Conservation (phyloP, 1,140 invertebrate species). For the Atopsyche davidsoni region DNA sequence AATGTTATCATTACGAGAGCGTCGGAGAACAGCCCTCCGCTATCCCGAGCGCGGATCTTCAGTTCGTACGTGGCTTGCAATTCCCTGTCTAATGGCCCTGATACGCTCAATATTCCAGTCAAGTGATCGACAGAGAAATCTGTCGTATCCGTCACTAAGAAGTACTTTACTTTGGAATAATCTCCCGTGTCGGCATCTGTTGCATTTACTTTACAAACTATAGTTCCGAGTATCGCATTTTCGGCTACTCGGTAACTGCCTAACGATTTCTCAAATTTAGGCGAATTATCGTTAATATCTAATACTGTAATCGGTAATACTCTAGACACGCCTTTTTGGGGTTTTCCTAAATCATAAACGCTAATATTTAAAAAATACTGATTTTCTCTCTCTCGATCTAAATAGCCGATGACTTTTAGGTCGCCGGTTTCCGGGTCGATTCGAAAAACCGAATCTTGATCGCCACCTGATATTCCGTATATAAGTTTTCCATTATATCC, state of each 20-base stretch:
- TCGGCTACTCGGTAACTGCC: slow-evolving; percentile 73
- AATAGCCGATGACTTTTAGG: slow-evolving; percentile 66
- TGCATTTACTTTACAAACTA: slow-evolving; percentile 71
- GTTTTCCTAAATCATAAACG: slow-evolving; percentile 75
- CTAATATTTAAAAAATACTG: slow-evolving; percentile 76
- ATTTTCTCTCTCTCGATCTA: slow-evolving; percentile 72
- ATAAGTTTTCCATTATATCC: slow-evolving; percentile 68
- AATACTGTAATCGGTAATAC: slow-evolving; percentile 63
- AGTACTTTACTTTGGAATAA: slow-evolving; percentile 69
- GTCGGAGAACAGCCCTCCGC: slow-evolving; percentile 60
- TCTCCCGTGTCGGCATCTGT: slow-evolving; percentile 72
- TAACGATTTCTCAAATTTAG: slow-evolving; percentile 68
- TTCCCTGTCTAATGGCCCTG: slow-evolving; percentile 69
- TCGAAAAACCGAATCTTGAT: slow-evolving; percentile 74
- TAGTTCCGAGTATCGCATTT: slow-evolving; percentile 65
- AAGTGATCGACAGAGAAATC: slow-evolving; percentile 71
- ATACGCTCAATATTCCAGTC: slow-evolving; percentile 67
- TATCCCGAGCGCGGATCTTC: slow-evolving; percentile 68
- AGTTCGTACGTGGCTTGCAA: slow-evolving; percentile 69
- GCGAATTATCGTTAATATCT: slow-evolving; percentile 76
- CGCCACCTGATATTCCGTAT: slow-evolving; percentile 74
- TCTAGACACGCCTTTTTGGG: slow-evolving; percentile 64
- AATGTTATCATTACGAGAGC: slow-evolving; percentile 66
- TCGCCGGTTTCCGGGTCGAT: slow-evolving; percentile 74
- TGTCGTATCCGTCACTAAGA: slow-evolving; percentile 65